Evolutionary conservation across 2,888 invertebrate species (phyloP).

Genomic region (Eurytoma adleriae): DNA sequence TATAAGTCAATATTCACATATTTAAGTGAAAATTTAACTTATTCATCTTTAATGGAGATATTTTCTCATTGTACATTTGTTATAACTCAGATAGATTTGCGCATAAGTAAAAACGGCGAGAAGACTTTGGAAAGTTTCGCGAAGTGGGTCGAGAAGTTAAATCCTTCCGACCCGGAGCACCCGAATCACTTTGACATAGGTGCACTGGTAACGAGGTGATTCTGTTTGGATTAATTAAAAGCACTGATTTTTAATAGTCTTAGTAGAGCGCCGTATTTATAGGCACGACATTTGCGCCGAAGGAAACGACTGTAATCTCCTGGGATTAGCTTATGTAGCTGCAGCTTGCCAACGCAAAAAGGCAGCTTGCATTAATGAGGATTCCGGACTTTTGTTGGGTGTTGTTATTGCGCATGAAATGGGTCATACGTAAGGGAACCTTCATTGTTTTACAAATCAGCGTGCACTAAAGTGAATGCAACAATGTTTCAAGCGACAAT

Average conservation of each 20-base stretch:
- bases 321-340: conserved; percentile 92
- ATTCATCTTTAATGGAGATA: too few species aligned
- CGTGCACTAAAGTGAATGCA: too few species aligned
- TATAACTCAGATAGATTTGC: conserved; percentile 74
- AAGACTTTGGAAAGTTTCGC: conserved; percentile 81
- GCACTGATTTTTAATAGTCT: background rate
- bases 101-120: conserved; percentile 77
- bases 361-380: conserved; percentile 94
- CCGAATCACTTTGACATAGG: conserved; percentile 93
- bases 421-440: conserved; percentile 88
- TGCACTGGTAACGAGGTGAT: conserved; percentile 87
- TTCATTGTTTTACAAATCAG: background rate
- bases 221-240: conserved; percentile 62
- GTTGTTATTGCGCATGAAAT: conserved; percentile 94
- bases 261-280: background rate
- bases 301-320: conserved; percentile 79
- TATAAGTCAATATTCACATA: too few species aligned
- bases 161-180: conserved; percentile 85
- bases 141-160: conserved; percentile 81
- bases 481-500: too few species aligned
- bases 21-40: too few species aligned
- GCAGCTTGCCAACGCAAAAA: conserved; percentile 91
- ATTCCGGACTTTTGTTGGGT: conserved; percentile 91
- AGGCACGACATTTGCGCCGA: conserved; percentile 68
- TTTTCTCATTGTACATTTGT: too few species aligned